phyloP scores from a whole-genome alignment of 2,888 invertebrate genomes.

The Zhuqinia jingwanae region DNA sequence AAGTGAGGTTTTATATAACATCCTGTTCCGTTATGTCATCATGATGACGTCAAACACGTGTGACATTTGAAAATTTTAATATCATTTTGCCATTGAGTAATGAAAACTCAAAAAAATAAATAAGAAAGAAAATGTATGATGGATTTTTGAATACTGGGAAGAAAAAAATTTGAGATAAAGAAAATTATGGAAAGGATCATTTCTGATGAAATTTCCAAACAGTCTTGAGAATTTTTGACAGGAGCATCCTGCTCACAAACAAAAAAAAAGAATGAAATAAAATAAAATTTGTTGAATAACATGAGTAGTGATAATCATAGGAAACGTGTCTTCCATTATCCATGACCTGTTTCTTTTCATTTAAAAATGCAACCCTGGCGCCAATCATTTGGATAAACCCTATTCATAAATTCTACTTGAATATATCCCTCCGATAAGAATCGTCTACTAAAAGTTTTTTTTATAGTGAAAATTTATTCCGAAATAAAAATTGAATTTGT shows the following conservation, averaged over 20 bases:
- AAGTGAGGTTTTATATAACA: neutral
- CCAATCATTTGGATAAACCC: no score
- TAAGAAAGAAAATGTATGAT: no score
- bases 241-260: slow-evolving; percentile 45
- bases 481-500: no score
- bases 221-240: slow-evolving; percentile 36
- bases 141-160: no score
- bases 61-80: no score
- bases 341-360: neutral
- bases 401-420: no score
- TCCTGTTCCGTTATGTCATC: slow-evolving; percentile 30
- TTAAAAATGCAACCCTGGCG: no score
- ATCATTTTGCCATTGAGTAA: no score
- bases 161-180: no score
- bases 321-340: slow-evolving; percentile 3
- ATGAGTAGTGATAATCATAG: slow-evolving; percentile 13
- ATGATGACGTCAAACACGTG: neutral
- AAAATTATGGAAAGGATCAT: slow-evolving; percentile 32
- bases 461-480: no score
- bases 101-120: neutral
- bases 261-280: neutral
- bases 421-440: no score
- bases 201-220: slow-evolving; percentile 8
- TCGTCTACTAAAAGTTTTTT: no score
- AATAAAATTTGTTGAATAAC: neutral